Conservation (phyloP, 2,888 invertebrate genomes). For the Leptinotarsa tumamoca region DNA sequence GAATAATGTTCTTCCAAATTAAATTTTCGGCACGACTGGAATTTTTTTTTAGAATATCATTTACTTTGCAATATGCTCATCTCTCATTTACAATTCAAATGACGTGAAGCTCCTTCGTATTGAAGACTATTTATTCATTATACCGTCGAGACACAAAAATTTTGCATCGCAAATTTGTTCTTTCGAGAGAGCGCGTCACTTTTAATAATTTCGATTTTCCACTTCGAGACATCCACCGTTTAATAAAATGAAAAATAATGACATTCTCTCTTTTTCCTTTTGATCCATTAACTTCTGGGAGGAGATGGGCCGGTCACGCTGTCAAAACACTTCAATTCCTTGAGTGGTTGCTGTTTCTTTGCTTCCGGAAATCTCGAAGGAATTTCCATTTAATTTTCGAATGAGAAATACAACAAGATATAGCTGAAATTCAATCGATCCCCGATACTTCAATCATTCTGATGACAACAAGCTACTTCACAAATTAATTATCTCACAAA, state of each 20-base stretch:
- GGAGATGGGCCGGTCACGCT: neutral
- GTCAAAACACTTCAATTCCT: conserved; percentile 4
- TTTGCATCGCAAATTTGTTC: conserved; percentile 37
- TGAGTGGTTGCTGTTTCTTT: neutral
- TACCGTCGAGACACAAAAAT: conserved; percentile 40
- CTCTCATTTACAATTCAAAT: conserved; percentile 51
- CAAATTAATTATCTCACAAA: no score
- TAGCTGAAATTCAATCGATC: no score
- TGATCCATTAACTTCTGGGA: neutral
- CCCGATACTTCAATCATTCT: no score
- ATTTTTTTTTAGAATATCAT: conserved; percentile 42
- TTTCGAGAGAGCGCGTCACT: conserved; percentile 23
- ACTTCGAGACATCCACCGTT: conserved; percentile 6
- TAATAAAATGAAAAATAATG: conserved; percentile 9
- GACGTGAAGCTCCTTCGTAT: conserved; percentile 43
- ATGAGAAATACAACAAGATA: no score
- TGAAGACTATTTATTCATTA: conserved; percentile 46
- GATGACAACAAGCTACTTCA: no score
- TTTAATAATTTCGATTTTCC: conserved; percentile 22
- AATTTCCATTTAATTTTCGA: neutral
- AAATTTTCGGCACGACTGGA: conserved; percentile 33
- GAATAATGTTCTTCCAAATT: conserved; percentile 34
- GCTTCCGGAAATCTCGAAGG: conserved; percentile 1
- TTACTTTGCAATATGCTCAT: conserved; percentile 48
- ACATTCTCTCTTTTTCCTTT: neutral